A percentile compares a stretch with the other conserved stretches of the same genome.
phyloP scores from a whole-genome alignment of 2,797 vertebrate genomes.

The Mormyrops boulengeri region DNA sequence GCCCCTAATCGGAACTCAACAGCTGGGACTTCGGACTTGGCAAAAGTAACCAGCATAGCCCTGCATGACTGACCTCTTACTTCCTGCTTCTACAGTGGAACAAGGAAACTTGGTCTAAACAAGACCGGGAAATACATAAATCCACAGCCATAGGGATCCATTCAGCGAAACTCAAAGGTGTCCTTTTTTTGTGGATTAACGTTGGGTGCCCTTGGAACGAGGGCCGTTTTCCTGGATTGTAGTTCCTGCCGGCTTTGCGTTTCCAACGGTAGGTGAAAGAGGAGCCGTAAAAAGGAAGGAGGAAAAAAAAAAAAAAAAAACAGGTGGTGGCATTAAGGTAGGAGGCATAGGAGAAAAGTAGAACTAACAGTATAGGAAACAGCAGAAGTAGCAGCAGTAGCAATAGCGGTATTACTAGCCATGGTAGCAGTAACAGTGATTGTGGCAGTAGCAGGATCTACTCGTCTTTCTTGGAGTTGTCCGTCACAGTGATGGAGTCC shows the following conservation, averaged over 20 bases:
- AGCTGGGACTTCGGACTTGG: neutral
- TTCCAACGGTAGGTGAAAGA: neutral
- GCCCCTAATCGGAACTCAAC: neutral
- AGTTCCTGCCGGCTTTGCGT: neutral
- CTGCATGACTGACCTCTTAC: neutral
- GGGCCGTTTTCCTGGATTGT: neutral
- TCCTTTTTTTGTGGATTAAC: neutral
- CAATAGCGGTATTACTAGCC: neutral
- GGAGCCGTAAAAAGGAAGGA: neutral
- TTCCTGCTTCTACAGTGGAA: neutral
- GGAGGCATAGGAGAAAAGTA: neutral
- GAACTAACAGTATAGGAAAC: neutral
- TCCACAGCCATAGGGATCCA: neutral
- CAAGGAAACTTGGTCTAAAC: neutral
- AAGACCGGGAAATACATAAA: neutral
- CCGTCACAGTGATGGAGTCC: slow-evolving; percentile 24
- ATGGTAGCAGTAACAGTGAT: slow-evolving; percentile 33
- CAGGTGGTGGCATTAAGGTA: neutral
- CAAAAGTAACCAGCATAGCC: neutral
- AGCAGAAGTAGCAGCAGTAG: neutral
- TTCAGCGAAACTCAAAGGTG: neutral
- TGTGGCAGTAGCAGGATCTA: slow-evolving; percentile 1
- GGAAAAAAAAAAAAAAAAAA: neutral
- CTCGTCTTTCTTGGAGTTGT: slow-evolving; percentile 45
- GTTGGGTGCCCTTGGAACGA: neutral